Evolutionary conservation across 2,888 invertebrate genomes (phyloP).

Genomic region (Mellilla xanthometata): DNA sequence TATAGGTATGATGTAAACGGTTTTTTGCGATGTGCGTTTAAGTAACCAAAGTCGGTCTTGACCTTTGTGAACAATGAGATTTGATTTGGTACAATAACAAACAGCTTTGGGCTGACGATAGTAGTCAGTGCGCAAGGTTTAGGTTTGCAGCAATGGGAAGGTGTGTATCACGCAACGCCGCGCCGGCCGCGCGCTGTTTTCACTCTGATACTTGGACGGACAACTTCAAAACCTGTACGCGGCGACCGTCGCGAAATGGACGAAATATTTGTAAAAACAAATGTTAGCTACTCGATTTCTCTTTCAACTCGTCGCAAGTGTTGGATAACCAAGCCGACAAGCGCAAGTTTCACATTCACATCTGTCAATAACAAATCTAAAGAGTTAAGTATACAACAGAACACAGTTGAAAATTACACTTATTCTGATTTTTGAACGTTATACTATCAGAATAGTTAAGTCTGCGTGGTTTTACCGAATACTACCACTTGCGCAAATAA

Average conservation of each 20-base stretch:
- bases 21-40: constrained; percentile 43
- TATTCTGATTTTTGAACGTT: no score
- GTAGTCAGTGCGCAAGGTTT: constrained; percentile 57
- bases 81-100: constrained; percentile 46
- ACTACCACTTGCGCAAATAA: constrained; percentile 38
- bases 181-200: constrained; percentile 57
- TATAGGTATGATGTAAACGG: constrained; percentile 36
- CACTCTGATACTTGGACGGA: constrained; percentile 59
- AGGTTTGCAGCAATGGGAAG: constrained; percentile 53
- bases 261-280: constrained; percentile 70
- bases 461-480: background rate
- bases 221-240: constrained; percentile 61
- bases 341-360: constrained; percentile 16
- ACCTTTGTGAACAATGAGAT: constrained; percentile 61
- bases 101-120: constrained; percentile 35
- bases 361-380: constrained; percentile 5
- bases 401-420: no score
- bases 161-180: constrained; percentile 69
- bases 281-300: constrained; percentile 57
- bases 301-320: constrained; percentile 48
- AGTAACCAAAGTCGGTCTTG: constrained; percentile 50
- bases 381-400: background rate
- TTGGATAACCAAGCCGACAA: constrained; percentile 42
- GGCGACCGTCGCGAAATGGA: constrained; percentile 50
- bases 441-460: background rate